A percentile compares a stretch with the other conserved stretches of the same genome.
phyloP scores from a whole-genome alignment of 1,140 invertebrate species.

The Cotesia typhae region DNA sequence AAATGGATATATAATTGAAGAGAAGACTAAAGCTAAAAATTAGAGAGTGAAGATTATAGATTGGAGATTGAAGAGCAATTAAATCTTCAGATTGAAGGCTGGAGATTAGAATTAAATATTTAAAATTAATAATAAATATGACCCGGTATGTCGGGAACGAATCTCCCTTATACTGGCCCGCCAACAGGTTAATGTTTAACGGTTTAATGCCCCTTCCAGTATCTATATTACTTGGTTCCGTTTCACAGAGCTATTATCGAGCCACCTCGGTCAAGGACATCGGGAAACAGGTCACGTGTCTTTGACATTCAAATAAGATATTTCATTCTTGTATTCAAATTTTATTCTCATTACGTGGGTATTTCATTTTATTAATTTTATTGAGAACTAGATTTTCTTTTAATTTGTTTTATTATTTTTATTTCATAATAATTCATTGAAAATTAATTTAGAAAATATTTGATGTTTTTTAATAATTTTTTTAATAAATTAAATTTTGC shows the following conservation, averaged over 20 bases:
- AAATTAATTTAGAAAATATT: too few relatives aligned
- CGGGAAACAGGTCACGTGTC: constrained; percentile 48
- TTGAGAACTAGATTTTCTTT: constrained; percentile 3
- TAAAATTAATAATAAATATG: constrained; percentile 15
- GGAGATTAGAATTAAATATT: background rate
- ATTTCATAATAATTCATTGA: too few relatives aligned
- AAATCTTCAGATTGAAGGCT: too few relatives aligned
- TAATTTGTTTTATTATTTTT: too few relatives aligned
- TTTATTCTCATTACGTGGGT: too few relatives aligned
- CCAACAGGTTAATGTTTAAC: constrained; percentile 46
- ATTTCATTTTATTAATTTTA: too few relatives aligned
- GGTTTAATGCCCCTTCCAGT: constrained; percentile 42
- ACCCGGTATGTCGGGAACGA: background rate
- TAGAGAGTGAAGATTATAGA: background rate
- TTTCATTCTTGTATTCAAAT: background rate
- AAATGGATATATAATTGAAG: too few relatives aligned
- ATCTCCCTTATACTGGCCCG: constrained; percentile 18
- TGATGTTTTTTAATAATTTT: too few relatives aligned
- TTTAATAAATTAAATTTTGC: too few relatives aligned
- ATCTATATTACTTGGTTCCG: constrained; percentile 36
- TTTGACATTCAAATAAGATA: constrained; percentile 34
- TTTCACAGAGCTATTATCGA: constrained; percentile 31
- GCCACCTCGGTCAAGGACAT: constrained; percentile 59
- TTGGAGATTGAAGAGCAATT: background rate
- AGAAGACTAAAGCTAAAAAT: too few relatives aligned